A percentile compares a stretch with the other conserved stretches of the same genome.
phyloP scores from a whole-genome alignment of 1,140 invertebrate species.

The Drosophila melanica region DNA sequence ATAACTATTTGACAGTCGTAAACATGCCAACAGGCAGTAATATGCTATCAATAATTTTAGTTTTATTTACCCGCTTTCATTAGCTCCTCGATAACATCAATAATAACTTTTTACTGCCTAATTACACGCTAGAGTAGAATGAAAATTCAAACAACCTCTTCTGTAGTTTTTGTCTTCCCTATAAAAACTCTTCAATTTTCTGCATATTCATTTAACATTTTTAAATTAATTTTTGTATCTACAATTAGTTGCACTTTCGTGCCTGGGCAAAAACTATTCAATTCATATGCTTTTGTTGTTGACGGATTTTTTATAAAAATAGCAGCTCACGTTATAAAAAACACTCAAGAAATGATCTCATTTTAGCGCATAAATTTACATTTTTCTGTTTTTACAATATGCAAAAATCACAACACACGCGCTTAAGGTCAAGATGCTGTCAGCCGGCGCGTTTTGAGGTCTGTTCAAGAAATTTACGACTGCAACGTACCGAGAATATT shows the following conservation, averaged over 20 bases:
- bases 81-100: constrained; percentile 3
- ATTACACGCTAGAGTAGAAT: not conserved
- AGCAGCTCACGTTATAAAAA: constrained; percentile 44
- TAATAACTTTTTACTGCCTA: constrained; percentile 16
- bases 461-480: constrained; percentile 44
- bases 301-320: constrained; percentile 57
- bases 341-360: constrained; percentile 62
- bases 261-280: constrained; percentile 6
- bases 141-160: not conserved
- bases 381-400: constrained; percentile 46
- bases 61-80: constrained; percentile 13
- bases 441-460: constrained; percentile 40
- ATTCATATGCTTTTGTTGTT: constrained; percentile 38
- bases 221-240: not conserved
- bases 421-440: constrained; percentile 65
- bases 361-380: constrained; percentile 55
- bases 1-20: constrained; percentile 1
- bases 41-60: constrained; percentile 8
- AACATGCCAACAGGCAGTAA: constrained; percentile 4
- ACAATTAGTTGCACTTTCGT: constrained; percentile 33
- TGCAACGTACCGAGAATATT: constrained; percentile 19
- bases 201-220: constrained; percentile 9
- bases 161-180: not conserved
- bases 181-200: constrained; percentile 8
- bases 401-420: constrained; percentile 62